Conservation (phyloP, 2,113 vertebrate species). For the Coptodon bakossiorum region DNA sequence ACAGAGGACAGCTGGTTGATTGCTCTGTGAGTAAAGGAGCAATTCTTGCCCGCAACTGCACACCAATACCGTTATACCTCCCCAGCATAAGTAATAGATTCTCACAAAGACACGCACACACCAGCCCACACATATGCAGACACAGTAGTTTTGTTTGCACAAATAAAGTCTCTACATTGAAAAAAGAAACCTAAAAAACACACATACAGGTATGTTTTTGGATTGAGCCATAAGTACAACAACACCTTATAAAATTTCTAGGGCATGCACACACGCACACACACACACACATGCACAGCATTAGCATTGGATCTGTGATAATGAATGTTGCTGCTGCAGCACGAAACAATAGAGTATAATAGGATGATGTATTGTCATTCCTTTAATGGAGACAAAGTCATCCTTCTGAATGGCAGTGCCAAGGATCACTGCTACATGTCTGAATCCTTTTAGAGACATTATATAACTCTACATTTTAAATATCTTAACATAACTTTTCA, state of each 20-base stretch:
- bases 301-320: slow-evolving; percentile 23
- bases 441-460: background rate
- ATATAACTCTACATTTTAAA: background rate
- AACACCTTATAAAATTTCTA: background rate
- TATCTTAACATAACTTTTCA: background rate
- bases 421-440: slow-evolving; percentile 9
- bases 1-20: slow-evolving; percentile 61
- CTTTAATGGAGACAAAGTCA: slow-evolving; percentile 40
- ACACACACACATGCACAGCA: background rate
- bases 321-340: slow-evolving; percentile 27
- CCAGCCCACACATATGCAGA: background rate
- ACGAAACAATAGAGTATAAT: slow-evolving; percentile 46
- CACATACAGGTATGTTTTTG: background rate
- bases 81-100: slow-evolving; percentile 40
- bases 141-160: background rate
- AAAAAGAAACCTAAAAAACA: background rate
- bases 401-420: slow-evolving; percentile 21
- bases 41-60: slow-evolving; percentile 25
- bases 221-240: background rate
- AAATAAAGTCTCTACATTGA: background rate
- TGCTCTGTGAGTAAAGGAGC: slow-evolving; percentile 56
- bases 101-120: background rate
- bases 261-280: background rate
- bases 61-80: slow-evolving; percentile 16
- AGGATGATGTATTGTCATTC: slow-evolving; percentile 50